Evolutionary conservation across 1,140 invertebrate genomes (phyloP), one percentile per base, ranked within the genome.

Genomic region (Orius laevigatus): DNA sequence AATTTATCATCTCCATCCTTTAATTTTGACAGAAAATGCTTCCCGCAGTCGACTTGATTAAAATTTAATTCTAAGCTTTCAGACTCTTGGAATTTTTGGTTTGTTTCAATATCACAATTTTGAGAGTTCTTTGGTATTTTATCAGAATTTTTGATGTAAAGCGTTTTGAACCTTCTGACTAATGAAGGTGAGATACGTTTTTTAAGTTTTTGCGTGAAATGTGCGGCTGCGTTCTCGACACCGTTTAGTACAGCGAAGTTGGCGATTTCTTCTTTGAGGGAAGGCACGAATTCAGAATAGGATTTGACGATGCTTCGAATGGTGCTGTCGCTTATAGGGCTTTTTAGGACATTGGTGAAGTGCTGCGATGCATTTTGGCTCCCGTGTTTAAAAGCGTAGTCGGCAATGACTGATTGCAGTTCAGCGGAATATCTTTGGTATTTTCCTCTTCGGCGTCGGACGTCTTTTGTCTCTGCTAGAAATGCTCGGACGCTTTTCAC

Each of bases 271-370:
- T 60, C 57, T 49, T 60, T 61, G 3, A 60, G 40, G 35, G 59
- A 51, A n/a, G 60, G 54, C 6, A 57, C 57, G 45, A 61, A 65
- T 32, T 49, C 32, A 10, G n/a, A 34, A 49, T 59, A 58, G 1
- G 57, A 52, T 51, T 62, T 63, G 35, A 65, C 56, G 40, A 65
- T 59, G 52, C 65, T 66, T 43, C 64, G 52, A 15, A 66, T 57
- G 19, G 61, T 64, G 52, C 61, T 63, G 46, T 64, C 60, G 57
- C 58, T 63, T 10, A 65, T 58, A 8, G 53, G 44, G 11, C 50
- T 55, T 18, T 60, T 62, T 10, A 63, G 50, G n/a, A 41, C 8
- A 38, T 62, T 57, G 3, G 59, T 56, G 48, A 62, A 66, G 50
- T 61, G 55, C 12, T 56, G 49, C 16, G 62, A 56, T 8, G 63